Base-by-base conservation (phyloP, 2,888 invertebrate species). In the Sicus ferrugineus region DNA sequence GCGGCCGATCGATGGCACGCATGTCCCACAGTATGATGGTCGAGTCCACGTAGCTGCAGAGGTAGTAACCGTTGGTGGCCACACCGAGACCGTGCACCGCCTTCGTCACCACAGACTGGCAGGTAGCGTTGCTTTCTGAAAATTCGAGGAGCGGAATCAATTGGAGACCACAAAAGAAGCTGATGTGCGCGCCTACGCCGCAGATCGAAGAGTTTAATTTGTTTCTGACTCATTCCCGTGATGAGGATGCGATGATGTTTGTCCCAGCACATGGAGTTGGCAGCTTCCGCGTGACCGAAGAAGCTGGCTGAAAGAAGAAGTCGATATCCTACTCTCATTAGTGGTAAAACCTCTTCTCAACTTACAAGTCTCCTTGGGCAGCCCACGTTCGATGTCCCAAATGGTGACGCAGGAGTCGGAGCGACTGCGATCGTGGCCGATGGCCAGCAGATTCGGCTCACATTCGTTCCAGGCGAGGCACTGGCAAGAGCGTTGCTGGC, bases 201-300 rank as follows among this genome's bases (percentile, higher is more conserved):
- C 4, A 96, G 88, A 86, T 97, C 97, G 80, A 94, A 93, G 42
- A 97, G 88, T 85, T 94, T 94, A 54, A 98, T 90, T 78, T 92
- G 90, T 79, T 96, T 96, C 77, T 92, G 89, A 85, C 95, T 96
- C 89, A 96, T 93, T 59, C 96, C 96, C n/a, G 94, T 91, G 1
- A 95, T 90, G 38, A 97, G 88, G 2, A 92, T 90, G 75, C 92
- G 90, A 66, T 90, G 89, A 70, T 91, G 90, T 74, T 89, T 89
- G 74, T 90, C 91, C 97, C 97, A 97, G 50, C 93, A 89, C 31
- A 96, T 87, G 5, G 94, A 94, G 84, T 95, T 92, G 0, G 93
- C 91, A 0, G 92, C 90, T 85, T 97, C 97, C 0, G 94, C 93
- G 23, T 92, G 87, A 0, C 94, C 95, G 86, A 93, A 89, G 83